Base-by-base conservation (phyloP, 2,797 vertebrate species). In the Pseudomugil gertrudae region DNA sequence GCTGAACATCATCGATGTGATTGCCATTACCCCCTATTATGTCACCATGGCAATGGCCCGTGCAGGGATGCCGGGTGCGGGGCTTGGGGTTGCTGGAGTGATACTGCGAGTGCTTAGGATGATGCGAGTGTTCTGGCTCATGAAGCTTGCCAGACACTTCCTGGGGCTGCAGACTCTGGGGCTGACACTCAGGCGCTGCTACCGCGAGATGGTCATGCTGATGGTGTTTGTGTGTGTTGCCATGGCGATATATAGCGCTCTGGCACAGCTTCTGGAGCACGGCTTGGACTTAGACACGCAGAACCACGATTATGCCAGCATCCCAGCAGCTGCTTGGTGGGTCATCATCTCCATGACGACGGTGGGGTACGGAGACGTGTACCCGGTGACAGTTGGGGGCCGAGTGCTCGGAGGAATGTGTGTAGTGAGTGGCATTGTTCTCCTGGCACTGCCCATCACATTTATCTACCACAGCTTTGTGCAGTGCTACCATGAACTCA, bases 271-370 rank as follows among this genome's bases (percentile, higher is more conserved):
- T 70, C 94, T 99, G 76, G 98, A 99, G 91, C 95, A 98, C 13
- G 97, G 98, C 69, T 90, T 99, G 92, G 95, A 98, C 93, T 93
- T 96, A 90, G 96, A 95, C 72, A 87, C 87, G 64, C 95, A 94
- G 90, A 98, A 98, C 82, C 95, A 92, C 63, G 98, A 98, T 91
- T 99, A 97, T 54, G 94, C 96, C 90, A 99, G 97, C 92, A 99
- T 99, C 90, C 98, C 98, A 0, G 96, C 97, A 17, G 96, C 98
- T 74, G 98, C 97, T 87, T 99, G 98, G 98, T 99, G 98, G 98
- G 98, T 99, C 89, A 99, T 99, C 90, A 99, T 99, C 92, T 99
- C 98, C 53, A 99, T 99, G 98, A 99, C 98, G 68, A 99, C 98
- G 0, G 98, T 99, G 81, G 98, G 98, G 76, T 99, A 99, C 54